Conservation (phyloP, 2,888 invertebrate species). For the Eucera pruinosa region DNA sequence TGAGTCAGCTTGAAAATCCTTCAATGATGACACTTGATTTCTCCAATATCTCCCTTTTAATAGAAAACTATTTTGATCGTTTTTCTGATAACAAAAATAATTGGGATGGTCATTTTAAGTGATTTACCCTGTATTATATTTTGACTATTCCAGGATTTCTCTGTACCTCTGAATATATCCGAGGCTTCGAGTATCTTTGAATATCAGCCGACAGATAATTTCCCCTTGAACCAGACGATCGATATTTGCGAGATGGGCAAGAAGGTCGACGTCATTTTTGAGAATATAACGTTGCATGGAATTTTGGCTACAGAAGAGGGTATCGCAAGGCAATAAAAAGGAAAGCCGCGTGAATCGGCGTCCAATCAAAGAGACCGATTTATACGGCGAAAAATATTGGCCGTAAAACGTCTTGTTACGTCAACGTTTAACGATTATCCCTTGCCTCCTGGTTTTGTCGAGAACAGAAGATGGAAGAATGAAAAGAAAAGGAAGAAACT, state of each 20-base stretch:
- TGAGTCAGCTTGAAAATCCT: no score
- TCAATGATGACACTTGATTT: no score
- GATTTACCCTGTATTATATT: background rate
- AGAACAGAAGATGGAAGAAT: background rate
- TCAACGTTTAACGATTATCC: slow-evolving; percentile 59
- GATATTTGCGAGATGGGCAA: slow-evolving; percentile 9
- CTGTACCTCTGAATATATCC: background rate
- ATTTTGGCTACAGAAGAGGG: background rate
- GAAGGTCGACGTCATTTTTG: background rate
- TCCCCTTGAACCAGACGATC: background rate
- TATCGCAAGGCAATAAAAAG: slow-evolving; percentile 53
- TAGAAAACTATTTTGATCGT: no score
- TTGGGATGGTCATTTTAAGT: no score
- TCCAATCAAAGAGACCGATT: slow-evolving; percentile 64
- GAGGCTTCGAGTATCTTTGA: background rate
- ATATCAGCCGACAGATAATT: background rate
- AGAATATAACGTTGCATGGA: background rate
- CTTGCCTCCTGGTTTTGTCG: slow-evolving; percentile 34
- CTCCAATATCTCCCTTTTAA: no score
- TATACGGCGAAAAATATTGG: slow-evolving; percentile 56
- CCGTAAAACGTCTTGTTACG: slow-evolving; percentile 63
- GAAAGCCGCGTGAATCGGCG: slow-evolving; percentile 58
- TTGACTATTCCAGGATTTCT: background rate
- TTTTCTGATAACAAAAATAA: no score
- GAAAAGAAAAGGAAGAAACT: background rate